phyloP scores from a whole-genome alignment of 1,140 invertebrate genomes.

The Zophobas atratus region DNA sequence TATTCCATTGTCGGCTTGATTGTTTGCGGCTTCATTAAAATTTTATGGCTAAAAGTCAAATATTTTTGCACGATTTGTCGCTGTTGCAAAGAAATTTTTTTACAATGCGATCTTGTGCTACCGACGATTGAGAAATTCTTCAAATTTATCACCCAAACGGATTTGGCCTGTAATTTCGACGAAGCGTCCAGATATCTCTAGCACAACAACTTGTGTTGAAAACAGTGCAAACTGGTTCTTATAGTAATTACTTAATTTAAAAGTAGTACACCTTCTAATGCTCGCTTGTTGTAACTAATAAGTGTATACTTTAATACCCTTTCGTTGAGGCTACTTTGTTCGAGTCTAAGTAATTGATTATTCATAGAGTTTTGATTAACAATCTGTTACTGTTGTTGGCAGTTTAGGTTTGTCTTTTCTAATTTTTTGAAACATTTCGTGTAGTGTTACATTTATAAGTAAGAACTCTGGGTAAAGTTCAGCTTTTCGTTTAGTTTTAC shows the following conservation, averaged over 20 bases:
- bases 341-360: neutral
- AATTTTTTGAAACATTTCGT: too few species aligned
- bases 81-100: neutral
- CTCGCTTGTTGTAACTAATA: conserved; percentile 21
- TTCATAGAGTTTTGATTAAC: too few species aligned
- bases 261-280: conserved; percentile 43
- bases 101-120: neutral
- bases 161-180: too few species aligned
- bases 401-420: too few species aligned
- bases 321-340: neutral
- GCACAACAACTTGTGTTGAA: neutral
- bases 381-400: too few species aligned
- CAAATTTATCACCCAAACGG: too few species aligned
- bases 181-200: too few species aligned
- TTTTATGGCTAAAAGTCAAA: conserved; percentile 17
- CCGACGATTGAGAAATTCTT: too few species aligned
- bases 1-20: conserved; percentile 35
- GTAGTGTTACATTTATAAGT: too few species aligned
- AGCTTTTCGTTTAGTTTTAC: too few species aligned
- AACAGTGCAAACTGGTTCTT: conserved; percentile 28
- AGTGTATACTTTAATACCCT: conserved; percentile 18
- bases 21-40: conserved; percentile 4
- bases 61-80: neutral
- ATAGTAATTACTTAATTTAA: conserved; percentile 47
- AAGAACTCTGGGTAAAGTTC: too few species aligned